Percentiles rank a stretch among this genome's conserved stretches.
phyloP scores from a whole-genome alignment of 2,113 vertebrate species.

The Neopipo cinnamomea region DNA sequence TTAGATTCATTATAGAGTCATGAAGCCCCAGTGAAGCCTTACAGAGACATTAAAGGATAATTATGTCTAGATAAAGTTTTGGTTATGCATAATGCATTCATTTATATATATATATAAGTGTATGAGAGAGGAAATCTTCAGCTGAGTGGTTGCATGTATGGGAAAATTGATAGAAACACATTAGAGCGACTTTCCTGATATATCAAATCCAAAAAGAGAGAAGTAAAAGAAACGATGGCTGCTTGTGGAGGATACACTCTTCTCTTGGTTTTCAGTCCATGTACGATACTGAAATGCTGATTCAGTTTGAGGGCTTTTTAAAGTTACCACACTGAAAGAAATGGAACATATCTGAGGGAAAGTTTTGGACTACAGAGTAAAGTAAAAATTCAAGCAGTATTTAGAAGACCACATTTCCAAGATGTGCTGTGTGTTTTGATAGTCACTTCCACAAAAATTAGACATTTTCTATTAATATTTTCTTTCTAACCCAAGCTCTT shows the following conservation, averaged over 20 bases:
- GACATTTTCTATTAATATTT: neutral
- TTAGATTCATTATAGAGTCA: neutral
- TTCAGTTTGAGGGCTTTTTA: neutral
- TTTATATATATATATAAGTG: neutral
- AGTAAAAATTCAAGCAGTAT: neutral
- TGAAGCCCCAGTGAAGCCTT: neutral
- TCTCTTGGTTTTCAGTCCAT: neutral
- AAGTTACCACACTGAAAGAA: neutral
- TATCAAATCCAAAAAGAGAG: neutral
- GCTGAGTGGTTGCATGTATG: neutral
- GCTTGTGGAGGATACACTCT: neutral
- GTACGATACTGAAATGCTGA: neutral
- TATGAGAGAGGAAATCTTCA: neutral
- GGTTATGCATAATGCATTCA: neutral
- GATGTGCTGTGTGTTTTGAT: neutral
- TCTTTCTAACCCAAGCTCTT: neutral
- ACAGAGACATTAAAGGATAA: neutral
- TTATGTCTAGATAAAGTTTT: neutral
- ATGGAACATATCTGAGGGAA: neutral
- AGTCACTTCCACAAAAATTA: neutral
- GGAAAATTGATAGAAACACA: neutral
- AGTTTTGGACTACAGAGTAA: neutral
- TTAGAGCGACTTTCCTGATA: neutral
- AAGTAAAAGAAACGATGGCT: neutral
- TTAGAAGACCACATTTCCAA: neutral